These are phyloP conservation scores for Prionailurus viverrinus DNA, from an alignment of 2,113 vertebrate species.

Conservation along the genomic window DNA sequence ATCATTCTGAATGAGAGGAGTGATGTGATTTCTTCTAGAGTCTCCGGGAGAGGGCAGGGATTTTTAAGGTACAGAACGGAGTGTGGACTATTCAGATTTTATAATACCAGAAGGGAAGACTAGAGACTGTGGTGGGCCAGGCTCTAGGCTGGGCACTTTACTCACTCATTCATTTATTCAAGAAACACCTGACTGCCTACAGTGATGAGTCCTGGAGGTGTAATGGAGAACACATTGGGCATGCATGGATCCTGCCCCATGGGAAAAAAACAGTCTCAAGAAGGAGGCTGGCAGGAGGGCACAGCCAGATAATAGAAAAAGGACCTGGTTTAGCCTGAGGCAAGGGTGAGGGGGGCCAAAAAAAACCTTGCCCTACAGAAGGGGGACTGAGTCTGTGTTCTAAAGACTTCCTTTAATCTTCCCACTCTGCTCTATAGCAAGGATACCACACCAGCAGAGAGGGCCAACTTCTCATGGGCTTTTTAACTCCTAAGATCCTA, in stretches of 20 bases:
- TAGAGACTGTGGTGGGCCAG: not conserved
- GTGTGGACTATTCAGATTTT: not conserved
- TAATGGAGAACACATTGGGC: not conserved
- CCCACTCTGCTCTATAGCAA: not conserved
- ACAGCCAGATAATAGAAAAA: not conserved
- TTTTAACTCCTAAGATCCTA: not conserved
- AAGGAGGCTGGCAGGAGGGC: not conserved
- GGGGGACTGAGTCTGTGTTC: not conserved
- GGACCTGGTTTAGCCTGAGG: not conserved
- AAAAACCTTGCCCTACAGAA: not conserved
- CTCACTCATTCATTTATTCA: not conserved
- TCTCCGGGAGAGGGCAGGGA: not conserved
- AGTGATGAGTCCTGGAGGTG: not conserved
- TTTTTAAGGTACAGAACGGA: not conserved
- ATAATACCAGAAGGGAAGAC: not conserved
- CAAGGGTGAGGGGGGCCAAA: not conserved
- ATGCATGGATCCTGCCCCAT: not conserved
- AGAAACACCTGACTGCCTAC: not conserved
- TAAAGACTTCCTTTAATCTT: not conserved
- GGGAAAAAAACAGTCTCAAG: not conserved
- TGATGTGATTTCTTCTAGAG: not conserved
- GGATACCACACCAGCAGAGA: not conserved
- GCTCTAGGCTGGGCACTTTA: not conserved
- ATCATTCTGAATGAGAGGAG: not conserved
- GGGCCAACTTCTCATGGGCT: not conserved